phyloP scores from a whole-genome alignment of 2,113 vertebrate species.

The Phyllopteryx taeniolatus region DNA sequence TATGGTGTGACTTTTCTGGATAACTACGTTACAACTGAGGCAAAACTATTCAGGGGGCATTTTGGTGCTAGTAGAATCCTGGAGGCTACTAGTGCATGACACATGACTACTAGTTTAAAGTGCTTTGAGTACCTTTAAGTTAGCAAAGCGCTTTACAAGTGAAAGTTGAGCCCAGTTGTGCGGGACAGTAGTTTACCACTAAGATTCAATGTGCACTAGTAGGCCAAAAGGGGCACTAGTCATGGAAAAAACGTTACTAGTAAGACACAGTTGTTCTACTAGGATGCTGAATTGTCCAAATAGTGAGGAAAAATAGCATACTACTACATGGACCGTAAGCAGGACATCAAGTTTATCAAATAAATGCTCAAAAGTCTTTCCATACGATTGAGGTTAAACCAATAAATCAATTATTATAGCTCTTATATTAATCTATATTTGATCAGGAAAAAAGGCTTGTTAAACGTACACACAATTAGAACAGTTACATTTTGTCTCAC shows the following conservation, averaged over 20 bases:
- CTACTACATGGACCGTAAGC: background rate
- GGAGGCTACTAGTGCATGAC: too few species aligned
- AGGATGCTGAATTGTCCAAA: background rate
- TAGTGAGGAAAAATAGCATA: background rate
- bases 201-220: background rate
- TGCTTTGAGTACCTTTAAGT: too few species aligned
- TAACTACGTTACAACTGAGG: background rate
- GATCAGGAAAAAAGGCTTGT: conserved; percentile 37
- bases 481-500: conserved; percentile 37
- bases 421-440: conserved; percentile 58
- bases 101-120: too few species aligned
- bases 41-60: background rate
- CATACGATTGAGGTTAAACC: conserved; percentile 17
- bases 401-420: conserved; percentile 42
- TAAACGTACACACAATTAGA: conserved; percentile 45
- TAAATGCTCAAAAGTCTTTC: background rate
- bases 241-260: too few species aligned
- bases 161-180: too few species aligned
- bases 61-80: too few species aligned
- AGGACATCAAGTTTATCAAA: background rate
- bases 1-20: background rate
- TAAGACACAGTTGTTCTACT: background rate
- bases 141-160: too few species aligned
- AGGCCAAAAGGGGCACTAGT: background rate
- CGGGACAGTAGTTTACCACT: background rate